A percentile compares a stretch with the other conserved stretches of the same genome.
Conservation (phyloP, 2,888 invertebrate genomes). For the Ecliptopera silaceata region DNA sequence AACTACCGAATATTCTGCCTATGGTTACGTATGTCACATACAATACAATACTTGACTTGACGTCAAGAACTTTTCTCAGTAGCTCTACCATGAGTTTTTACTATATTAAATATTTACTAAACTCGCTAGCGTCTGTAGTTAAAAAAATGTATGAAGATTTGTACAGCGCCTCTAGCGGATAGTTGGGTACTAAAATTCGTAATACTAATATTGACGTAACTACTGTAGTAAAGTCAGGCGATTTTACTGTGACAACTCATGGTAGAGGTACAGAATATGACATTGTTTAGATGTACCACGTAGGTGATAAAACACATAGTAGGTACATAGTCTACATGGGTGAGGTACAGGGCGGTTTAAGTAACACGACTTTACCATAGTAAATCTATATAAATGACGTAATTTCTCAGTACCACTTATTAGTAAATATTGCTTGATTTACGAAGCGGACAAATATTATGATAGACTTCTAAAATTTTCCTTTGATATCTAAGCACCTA, state of each 20-base stretch:
- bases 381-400: slow-evolving; percentile 6
- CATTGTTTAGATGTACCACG: not conserved
- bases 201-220: too few relatives aligned
- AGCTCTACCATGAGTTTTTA: too few relatives aligned
- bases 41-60: not conserved
- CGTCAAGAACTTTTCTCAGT: slow-evolving; percentile 6
- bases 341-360: not conserved
- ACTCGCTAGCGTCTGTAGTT: too few relatives aligned
- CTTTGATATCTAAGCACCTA: not conserved
- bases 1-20: not conserved
- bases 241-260: too few relatives aligned
- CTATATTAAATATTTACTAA: too few relatives aligned
- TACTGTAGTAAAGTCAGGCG: too few relatives aligned
- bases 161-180: too few relatives aligned
- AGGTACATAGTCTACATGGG: not conserved
- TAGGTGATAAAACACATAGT: slow-evolving; percentile 8
- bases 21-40: too few relatives aligned
- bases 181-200: too few relatives aligned
- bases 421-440: slow-evolving; percentile 10
- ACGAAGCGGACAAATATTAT: not conserved
- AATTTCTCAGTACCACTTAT: not conserved
- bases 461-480: slow-evolving; percentile 4
- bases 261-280: too few relatives aligned
- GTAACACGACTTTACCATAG: not conserved
- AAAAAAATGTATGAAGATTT: too few relatives aligned